Conservation (phyloP, 2,888 invertebrate genomes). For the Thereva nobilitata region DNA sequence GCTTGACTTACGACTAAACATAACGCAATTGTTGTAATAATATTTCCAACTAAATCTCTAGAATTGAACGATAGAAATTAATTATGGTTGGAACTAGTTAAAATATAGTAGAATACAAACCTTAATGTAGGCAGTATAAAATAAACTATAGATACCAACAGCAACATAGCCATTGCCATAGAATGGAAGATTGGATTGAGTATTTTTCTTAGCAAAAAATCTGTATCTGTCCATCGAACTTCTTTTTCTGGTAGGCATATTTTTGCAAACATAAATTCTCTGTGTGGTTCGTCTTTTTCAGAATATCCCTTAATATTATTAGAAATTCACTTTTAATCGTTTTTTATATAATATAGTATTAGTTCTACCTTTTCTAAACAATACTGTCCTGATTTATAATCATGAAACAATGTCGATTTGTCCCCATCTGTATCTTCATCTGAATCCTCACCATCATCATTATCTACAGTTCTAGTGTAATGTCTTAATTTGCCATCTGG, state of each 20-base stretch:
- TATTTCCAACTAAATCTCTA: constrained; percentile 79
- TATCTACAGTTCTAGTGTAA: constrained; percentile 65
- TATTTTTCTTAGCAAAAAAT: constrained; percentile 74
- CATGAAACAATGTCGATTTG: constrained; percentile 64
- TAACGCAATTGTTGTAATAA: constrained; percentile 78
- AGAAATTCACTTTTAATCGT: background rate
- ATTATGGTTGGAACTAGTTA: background rate
- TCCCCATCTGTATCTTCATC: constrained; percentile 55
- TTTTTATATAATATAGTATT: background rate
- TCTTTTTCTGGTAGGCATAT: constrained; percentile 75
- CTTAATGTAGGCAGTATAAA: constrained; percentile 81
- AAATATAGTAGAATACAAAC: constrained; percentile 43
- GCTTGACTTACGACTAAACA: constrained; percentile 78
- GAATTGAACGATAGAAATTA: constrained; percentile 8
- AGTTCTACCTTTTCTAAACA: constrained; percentile 75
- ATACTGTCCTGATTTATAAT: constrained; percentile 75
- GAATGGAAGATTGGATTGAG: constrained; percentile 78
- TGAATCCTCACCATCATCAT: constrained; percentile 54
- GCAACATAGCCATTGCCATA: constrained; percentile 70
- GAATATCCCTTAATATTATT: no score
- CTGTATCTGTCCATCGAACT: constrained; percentile 73
- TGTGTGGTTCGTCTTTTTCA: constrained; percentile 52
- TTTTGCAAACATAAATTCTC: constrained; percentile 69
- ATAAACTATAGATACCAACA: constrained; percentile 76
- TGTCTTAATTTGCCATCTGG: constrained; percentile 75